Conservation (phyloP, 2,888 invertebrate species). For the Trypoxylon attenuatum region DNA sequence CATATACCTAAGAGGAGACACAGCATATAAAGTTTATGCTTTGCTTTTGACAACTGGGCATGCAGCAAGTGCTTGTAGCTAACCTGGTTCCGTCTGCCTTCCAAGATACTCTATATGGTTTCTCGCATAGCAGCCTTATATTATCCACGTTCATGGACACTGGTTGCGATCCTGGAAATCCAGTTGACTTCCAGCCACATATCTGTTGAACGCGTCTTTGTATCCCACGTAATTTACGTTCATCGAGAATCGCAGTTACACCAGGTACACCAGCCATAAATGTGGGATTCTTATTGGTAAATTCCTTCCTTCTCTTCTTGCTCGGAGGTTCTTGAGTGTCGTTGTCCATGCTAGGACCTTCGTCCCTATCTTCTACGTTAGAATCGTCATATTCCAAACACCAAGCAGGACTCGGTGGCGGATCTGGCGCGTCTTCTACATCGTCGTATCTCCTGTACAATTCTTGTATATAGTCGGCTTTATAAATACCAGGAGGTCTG, state of each 20-base stretch:
- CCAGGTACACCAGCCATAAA: slow-evolving; percentile 94
- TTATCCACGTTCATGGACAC: slow-evolving; percentile 96
- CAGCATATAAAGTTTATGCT: too few species aligned
- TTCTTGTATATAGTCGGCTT: slow-evolving; percentile 94
- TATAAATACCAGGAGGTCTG: slow-evolving; percentile 97
- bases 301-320: slow-evolving; percentile 76
- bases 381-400: slow-evolving; percentile 79
- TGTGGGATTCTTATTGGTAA: slow-evolving; percentile 78
- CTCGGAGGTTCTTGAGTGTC: slow-evolving; percentile 21
- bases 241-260: slow-evolving; percentile 82
- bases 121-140: slow-evolving; percentile 82
- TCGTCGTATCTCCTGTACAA: slow-evolving; percentile 88
- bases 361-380: slow-evolving; percentile 57
- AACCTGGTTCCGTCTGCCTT: slow-evolving; percentile 98
- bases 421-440: slow-evolving; percentile 79
- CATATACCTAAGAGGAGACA: slow-evolving; percentile 87
- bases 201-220: slow-evolving; percentile 86
- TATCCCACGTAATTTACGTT: slow-evolving; percentile 78
- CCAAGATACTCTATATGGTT: slow-evolving; percentile 98
- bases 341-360: slow-evolving; percentile 46
- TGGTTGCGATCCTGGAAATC: slow-evolving; percentile 98
- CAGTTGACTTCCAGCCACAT: slow-evolving; percentile 86
- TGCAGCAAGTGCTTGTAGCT: too few species aligned
- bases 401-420: slow-evolving; percentile 92
- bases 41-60: too few species aligned